Conservation (phyloP, 2,888 invertebrate species). For the Portevinia maculata region DNA sequence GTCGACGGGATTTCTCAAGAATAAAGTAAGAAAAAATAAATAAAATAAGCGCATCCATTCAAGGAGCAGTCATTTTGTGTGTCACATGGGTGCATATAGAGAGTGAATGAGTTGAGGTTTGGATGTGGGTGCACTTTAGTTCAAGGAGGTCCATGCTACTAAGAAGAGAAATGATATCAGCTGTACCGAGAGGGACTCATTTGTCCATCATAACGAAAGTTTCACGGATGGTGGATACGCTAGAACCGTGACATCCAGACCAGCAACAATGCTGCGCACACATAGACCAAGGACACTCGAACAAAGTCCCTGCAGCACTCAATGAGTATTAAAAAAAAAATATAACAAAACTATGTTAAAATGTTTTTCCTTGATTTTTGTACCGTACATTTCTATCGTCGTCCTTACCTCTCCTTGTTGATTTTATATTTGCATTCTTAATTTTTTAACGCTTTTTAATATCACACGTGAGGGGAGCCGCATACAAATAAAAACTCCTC, state of each 20-base stretch:
- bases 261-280: slow-evolving; percentile 3
- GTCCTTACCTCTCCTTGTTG: slow-evolving; percentile 49
- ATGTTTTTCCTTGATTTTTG: slow-evolving; percentile 35
- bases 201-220: slow-evolving; percentile 57
- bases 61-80: slow-evolving; percentile 29
- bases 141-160: slow-evolving; percentile 58
- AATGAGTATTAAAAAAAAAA: slow-evolving; percentile 49
- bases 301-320: slow-evolving; percentile 60
- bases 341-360: slow-evolving; percentile 49
- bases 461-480: slow-evolving; percentile 29
- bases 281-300: slow-evolving; percentile 52
- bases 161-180: slow-evolving; percentile 44
- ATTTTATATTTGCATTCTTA: slow-evolving; percentile 61
- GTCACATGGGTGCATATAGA: slow-evolving; percentile 13
- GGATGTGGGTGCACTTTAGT: slow-evolving; percentile 53
- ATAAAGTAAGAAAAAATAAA: too few relatives aligned
- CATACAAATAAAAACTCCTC: not conserved
- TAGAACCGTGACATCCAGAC: slow-evolving; percentile 55
- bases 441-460: slow-evolving; percentile 50
- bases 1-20: slow-evolving; percentile 51
- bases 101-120: slow-evolving; percentile 24
- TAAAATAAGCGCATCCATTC: slow-evolving; percentile 40
- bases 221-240: slow-evolving; percentile 32
- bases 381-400: slow-evolving; percentile 4
- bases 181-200: slow-evolving; percentile 38